Base-by-base conservation (phyloP, 2,888 invertebrate genomes). In the Seladonia tumulorum region DNA sequence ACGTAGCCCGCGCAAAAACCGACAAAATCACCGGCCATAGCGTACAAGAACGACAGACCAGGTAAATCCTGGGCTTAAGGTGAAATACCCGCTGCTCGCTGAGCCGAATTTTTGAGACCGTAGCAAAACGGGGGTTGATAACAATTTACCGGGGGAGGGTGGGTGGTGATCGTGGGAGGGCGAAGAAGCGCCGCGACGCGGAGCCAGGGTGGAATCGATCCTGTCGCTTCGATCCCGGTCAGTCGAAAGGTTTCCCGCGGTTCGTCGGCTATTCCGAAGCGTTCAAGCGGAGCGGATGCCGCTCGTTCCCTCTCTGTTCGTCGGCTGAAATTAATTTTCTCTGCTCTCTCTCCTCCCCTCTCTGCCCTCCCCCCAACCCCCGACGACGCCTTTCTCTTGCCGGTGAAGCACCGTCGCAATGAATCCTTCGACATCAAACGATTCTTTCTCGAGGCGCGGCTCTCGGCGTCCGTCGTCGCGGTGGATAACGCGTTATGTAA, bases 401-500 rank as follows among this genome's bases (percentile, higher is more conserved):
- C 80, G 53, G 72, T 49, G 83, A 86, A 85, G 89, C 85, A 89
- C 83, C 85, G 82, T 79, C 82, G 87, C 87, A 87, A 89, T 85
- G 87, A 88, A 86, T 92, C 87, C 87, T 87, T 88, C 83, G 88
- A 86, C 90, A 88, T 93, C 91, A 92, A 92, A 91, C 88, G 90
- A 91, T 90, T 89, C 87, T 90, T 92, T 91, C 84, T 90, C 84
- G 86, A 88, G 88, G 86, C 83, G 83, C 85, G 87, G 87, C 83
- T 90, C 87, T 90, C 91, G 86, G 79, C 89, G 80, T 81, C 88
- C 85, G 89, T 91, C 92, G 90, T 92, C 90, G 86, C 83, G 87
- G 85, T 87, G 88, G 87, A 93, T 91, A 93, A 92, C 90, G 91
- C 91, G 92, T 90, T 93, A 91, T 92, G 92, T 90, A 93, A 92